Evolutionary conservation across 2,888 invertebrate genomes (phyloP), one percentile per base, ranked within the genome.

Genomic region (Ochropacha duplaris): DNA sequence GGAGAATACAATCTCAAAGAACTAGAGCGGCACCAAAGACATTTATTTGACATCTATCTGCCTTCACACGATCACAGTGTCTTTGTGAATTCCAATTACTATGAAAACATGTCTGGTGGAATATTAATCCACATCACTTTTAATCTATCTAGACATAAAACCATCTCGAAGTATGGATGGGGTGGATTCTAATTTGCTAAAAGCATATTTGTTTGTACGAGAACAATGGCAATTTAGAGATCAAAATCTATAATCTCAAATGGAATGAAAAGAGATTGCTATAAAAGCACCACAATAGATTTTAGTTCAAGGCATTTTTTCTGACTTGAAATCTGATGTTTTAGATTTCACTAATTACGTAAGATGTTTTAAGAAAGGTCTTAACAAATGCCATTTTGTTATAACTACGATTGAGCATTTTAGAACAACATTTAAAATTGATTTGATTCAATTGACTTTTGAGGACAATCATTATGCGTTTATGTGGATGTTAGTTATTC

Each of bases 51-150:
- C 78, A 74, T 76, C 76, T 72, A 83, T 84, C 79, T 73, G 14
- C 80, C 74, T 76, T 79, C 78, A 83, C 82, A 81, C 83, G 83
- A 87, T 86, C 84, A 83, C 79, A 83, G 84, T 85, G 83, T 85
- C 77, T 74, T 66, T 59, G 78, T 79, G 86, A 88, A 89, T 89
- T 88, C 86, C 87, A 89, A 90, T 90, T 88, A 88, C 84, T 76
- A n/a, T 69, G 69, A 76, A 67, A 65, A 72, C 66, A 77, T 74
- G 78, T 85, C 86, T 86, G 86, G 76, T 72, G 61, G 87, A 84
- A 84, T 84, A 74, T 34, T 34, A 59, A 59, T 59, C 56, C 55
- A 54, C 50, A 61, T 55, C 28, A 67, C 66, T 66, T 69, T 61
- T 31, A 54, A 54, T 26, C 57, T 24, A 57, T 56, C 22, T 57